Evolutionary conservation across 2,113 vertebrate species (phyloP), one percentile per base, ranked within the genome.

Genomic region (Calyptomena viridis): DNA sequence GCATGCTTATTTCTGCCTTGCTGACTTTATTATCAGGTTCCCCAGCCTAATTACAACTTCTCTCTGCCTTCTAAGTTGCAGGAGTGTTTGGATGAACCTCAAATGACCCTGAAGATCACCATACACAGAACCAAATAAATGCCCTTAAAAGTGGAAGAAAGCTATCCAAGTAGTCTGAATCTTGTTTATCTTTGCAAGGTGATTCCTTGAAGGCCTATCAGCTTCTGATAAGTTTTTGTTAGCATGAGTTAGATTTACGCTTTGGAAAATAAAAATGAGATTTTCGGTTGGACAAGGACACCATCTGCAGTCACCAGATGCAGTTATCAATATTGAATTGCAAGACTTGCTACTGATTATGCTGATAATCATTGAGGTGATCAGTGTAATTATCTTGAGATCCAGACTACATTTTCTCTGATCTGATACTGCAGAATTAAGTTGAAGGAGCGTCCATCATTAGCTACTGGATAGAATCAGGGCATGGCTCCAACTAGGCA

Each of bases 351-450:
- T 64, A 84, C 80, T 82, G 91, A 91, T 95, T 94, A 83, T 95
- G 63, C 72, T 91, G 60, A 66, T 91, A 87, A 83, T 84, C 93
- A 94, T 88, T 86, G 93, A 92, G 56, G 76, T 95, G 87, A 90
- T 96, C 91, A 87, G 73, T 89, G 59, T 92, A 92, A 97, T 97
- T 96, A 94, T 84, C 73, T 77, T 94, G 81, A 95, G 79, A 92
- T 90, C 82, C 77, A 69, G 83, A 85, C 4, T 4, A 59, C 47
- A 55, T 93, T 90, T 91, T 92, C 55, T 91, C 71, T 93, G 67
- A 42, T 89, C 25, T 5, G 33, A 58, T 81, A 62, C 56, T 83
- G 77, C 78, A n/a, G 68, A 81, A 94, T 89, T 58, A 84, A 62
- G 64, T 58, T 79, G 75, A 88, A 91, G 47, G 11, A 93, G 33